Conservation (phyloP, 37 sponge, comb jelly and placozoan genomes). For the Spongia lamella region DNA sequence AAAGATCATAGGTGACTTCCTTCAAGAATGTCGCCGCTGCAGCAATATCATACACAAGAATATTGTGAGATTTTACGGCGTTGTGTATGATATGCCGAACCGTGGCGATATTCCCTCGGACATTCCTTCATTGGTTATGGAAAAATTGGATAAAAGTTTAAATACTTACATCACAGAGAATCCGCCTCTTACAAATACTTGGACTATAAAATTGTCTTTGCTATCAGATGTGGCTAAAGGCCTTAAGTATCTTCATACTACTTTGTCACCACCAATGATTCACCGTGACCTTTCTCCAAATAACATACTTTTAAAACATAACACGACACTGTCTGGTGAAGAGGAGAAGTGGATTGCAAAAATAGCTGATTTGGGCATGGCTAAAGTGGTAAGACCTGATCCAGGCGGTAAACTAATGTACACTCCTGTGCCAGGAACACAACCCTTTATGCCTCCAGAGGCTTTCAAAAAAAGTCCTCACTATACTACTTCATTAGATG, state of each 20-base stretch:
- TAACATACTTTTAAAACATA: conserved; percentile 18
- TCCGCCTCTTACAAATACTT: not conserved
- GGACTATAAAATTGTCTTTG: not conserved
- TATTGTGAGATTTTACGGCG: too few species aligned
- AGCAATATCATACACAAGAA: too few species aligned
- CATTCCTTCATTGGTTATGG: too few species aligned
- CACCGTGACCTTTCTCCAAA: conserved; percentile 27
- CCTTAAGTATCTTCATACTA: conserved; percentile 8
- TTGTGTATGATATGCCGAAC: too few species aligned
- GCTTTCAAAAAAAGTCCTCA: not conserved
- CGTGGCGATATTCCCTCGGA: too few species aligned
- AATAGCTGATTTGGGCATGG: conserved; percentile 21
- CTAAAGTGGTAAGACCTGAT: not conserved
- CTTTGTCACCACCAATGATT: conserved; percentile 7
- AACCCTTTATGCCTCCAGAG: conserved; percentile 26
- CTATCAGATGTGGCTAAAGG: conserved; percentile 21
- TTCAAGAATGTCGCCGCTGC: too few species aligned
- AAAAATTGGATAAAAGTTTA: too few species aligned
- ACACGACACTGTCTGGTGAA: too few species aligned
- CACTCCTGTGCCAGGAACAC: conserved; percentile 8
- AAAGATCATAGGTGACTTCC: too few species aligned
- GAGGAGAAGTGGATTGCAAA: not conserved
- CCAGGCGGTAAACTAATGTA: not conserved
- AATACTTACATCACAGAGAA: not conserved
- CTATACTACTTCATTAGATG: not conserved